Percentiles rank a stretch among this genome's conserved stretches.
phyloP scores from a whole-genome alignment of 2,888 invertebrate species.

The Mesorhabditis spiculigera region DNA sequence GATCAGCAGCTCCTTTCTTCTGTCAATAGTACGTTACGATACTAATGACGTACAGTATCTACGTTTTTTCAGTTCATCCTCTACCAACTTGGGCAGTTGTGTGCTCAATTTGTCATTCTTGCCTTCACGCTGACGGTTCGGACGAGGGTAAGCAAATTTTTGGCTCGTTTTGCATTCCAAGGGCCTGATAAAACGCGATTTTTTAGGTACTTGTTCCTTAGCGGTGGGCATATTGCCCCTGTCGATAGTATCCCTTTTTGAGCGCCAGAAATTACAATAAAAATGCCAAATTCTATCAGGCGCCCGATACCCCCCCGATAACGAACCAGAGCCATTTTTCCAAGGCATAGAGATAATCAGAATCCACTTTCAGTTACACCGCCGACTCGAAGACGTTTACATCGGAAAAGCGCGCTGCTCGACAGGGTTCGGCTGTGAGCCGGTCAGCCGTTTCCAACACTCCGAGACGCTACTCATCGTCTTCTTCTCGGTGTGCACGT shows the following conservation, averaged over 20 bases:
- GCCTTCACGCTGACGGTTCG: not conserved
- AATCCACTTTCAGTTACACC: conserved; percentile 6
- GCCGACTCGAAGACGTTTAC: not conserved
- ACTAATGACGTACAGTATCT: not conserved
- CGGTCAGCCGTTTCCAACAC: not conserved
- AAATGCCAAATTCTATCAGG: too few species aligned
- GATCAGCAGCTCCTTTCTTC: not conserved
- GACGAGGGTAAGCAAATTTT: not conserved
- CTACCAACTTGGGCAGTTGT: not conserved
- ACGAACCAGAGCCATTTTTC: too few species aligned
- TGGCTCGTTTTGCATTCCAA: too few species aligned
- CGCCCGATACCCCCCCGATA: too few species aligned
- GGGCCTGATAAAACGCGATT: too few species aligned
- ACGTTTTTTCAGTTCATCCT: not conserved
- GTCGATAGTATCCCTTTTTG: too few species aligned
- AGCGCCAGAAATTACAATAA: too few species aligned
- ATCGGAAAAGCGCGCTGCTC: not conserved
- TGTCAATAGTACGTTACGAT: not conserved
- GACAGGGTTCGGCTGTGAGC: not conserved
- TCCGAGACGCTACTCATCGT: not conserved
- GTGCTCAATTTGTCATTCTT: not conserved
- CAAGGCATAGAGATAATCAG: too few species aligned
- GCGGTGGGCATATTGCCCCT: too few species aligned
- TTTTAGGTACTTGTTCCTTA: too few species aligned
- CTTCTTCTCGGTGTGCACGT: not conserved